Conservation (phyloP, 2,113 vertebrate genomes). For the Cygnus atratus region DNA sequence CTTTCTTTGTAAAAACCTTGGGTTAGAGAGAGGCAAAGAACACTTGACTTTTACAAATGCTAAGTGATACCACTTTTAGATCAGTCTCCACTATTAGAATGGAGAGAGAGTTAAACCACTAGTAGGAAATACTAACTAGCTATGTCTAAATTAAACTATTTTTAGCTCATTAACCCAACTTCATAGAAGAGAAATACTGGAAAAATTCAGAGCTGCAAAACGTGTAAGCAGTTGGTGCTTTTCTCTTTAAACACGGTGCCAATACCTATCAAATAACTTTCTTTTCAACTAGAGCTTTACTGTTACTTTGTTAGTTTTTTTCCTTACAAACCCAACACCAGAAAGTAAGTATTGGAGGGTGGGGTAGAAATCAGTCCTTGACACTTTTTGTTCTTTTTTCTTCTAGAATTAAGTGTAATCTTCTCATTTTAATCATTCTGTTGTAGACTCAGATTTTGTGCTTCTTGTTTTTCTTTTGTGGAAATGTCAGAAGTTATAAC, state of each 20-base stretch:
- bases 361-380: background rate
- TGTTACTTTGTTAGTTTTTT: background rate
- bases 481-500: background rate
- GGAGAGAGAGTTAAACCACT: background rate
- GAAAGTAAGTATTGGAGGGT: background rate
- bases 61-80: background rate
- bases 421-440: background rate
- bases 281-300: background rate
- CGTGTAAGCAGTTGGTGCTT: background rate
- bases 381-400: background rate
- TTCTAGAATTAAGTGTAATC: background rate
- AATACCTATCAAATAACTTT: background rate
- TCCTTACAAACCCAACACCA: background rate
- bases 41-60: background rate
- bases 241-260: background rate
- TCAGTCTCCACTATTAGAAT: background rate
- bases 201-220: background rate
- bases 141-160: background rate
- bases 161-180: background rate
- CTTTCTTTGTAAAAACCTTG: background rate
- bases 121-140: background rate
- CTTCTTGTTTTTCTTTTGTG: background rate
- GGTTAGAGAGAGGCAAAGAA: background rate
- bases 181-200: background rate
- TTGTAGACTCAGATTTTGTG: background rate